Percentiles rank a stretch among this genome's conserved stretches.
Evolutionary conservation across 2,113 vertebrate genomes (phyloP).

Genomic region (Solea solea): DNA sequence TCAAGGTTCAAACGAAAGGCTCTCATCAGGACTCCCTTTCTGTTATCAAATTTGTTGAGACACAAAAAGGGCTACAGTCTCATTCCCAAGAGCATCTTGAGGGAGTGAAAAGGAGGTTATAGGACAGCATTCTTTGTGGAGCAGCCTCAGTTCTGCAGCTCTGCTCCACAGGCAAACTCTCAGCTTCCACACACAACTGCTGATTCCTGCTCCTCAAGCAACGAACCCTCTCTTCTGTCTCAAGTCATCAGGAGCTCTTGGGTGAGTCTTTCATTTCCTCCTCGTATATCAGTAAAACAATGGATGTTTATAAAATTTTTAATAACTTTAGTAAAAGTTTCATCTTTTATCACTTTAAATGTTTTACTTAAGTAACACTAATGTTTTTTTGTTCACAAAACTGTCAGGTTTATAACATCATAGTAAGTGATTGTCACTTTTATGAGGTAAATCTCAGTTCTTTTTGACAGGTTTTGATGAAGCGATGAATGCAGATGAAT

Average conservation of each 20-base stretch:
- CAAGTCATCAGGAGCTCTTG: slow-evolving; percentile 11
- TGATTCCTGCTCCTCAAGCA: slow-evolving; percentile 12
- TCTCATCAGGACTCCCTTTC: slow-evolving; percentile 66
- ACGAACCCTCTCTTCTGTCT: slow-evolving; percentile 6
- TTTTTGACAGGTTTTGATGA: neutral
- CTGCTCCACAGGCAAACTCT: slow-evolving; percentile 24
- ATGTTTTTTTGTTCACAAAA: neutral
- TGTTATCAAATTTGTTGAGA: slow-evolving; percentile 82
- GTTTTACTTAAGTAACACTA: too few species aligned
- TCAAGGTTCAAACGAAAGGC: slow-evolving; percentile 77
- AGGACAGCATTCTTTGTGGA: slow-evolving; percentile 53
- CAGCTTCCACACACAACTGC: slow-evolving; percentile 8
- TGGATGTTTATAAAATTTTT: neutral
- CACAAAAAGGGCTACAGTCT: slow-evolving; percentile 78
- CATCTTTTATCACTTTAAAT: too few species aligned
- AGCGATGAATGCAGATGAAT: neutral
- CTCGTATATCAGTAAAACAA: neutral
- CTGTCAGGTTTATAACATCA: too few species aligned
- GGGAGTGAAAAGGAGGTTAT: slow-evolving; percentile 50
- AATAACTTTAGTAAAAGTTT: neutral
- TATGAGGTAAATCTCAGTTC: slow-evolving; percentile 21
- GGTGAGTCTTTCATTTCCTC: slow-evolving; percentile 34
- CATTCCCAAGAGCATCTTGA: slow-evolving; percentile 61
- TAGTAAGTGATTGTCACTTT: too few species aligned
- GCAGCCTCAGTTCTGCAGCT: slow-evolving; percentile 22